Evolutionary conservation across 35 echinoderm and acorn worm species (phyloP), one percentile per base, ranked within the genome.

Genomic region (Lytechinus variegatus): DNA sequence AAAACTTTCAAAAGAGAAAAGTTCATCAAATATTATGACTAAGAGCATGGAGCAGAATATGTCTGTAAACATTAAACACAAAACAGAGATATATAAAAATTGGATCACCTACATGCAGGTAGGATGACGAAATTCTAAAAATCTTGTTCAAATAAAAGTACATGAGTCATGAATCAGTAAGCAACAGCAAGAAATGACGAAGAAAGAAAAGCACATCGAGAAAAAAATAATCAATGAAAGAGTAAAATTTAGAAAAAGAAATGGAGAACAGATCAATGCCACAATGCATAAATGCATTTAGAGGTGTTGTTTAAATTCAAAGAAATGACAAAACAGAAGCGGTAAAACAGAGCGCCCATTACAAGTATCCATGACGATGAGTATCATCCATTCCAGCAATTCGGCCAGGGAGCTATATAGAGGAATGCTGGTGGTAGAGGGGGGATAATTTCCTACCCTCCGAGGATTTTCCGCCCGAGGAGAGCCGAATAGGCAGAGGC

Each of bases 341-440:
- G 21, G 66, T 24, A 79, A 79, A 79, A 79, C 66, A 7, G 66
- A n/a, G 14, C 19, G 14, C 66, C 66, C 66, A 79, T 79, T 79
- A 79, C 66, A 79, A 79, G 66, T 79, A 79, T 79, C 66, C 66
- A 79, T 79, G 66, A 79, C 66, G 66, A 79, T 79, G 16, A 79
- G 66, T 79, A 79, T 79, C 66, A 79, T 79, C 12, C 66, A 6
- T 79, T 79, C 66, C 66, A 79, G 19, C n/a, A 19, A 79, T 79
- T 79, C 66, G 5, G 33, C 66, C 66, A 79, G 66, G 4, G 66
- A 79, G 66, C 66, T 24, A 44, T 13, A 79, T 79, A 79, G 19
- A 79, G 19, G 66, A 24, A 21, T 52, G 88, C 88, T 52, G 27
- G 28, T 52, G 52, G 88, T 52, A 2, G 88, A 90, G 52, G 52